Evolutionary conservation across 2,888 invertebrate genomes (phyloP).

Genomic region (Calephelis perditalis): DNA sequence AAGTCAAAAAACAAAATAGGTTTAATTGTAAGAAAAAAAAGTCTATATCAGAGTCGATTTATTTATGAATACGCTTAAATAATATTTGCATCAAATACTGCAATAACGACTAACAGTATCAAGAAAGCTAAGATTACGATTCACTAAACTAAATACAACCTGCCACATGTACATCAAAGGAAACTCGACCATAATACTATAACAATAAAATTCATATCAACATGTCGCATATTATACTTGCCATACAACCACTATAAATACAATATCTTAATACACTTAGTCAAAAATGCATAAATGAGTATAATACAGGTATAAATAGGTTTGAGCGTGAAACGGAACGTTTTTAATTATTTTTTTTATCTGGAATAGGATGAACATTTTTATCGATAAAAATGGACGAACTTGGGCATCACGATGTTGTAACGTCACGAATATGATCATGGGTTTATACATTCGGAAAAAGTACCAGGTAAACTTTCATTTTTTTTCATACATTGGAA

Average conservation of each 20-base stretch:
- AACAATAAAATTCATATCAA: constrained; percentile 22
- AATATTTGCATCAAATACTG: constrained; percentile 78
- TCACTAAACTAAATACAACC: constrained; percentile 57
- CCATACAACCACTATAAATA: constrained; percentile 26
- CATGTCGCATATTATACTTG: constrained; percentile 14
- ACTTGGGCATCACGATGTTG: too few relatives aligned
- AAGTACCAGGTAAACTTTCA: too few relatives aligned
- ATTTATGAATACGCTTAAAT: constrained; percentile 76
- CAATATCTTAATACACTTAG: constrained; percentile 47
- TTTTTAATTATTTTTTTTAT: too few relatives aligned
- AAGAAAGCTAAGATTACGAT: constrained; percentile 58
- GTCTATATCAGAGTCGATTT: constrained; percentile 74
- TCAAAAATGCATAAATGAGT: constrained; percentile 70
- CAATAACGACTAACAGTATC: constrained; percentile 70
- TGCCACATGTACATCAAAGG: constrained; percentile 27
- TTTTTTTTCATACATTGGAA: too few relatives aligned
- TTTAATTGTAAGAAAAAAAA: constrained; percentile 40
- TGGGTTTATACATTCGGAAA: too few relatives aligned
- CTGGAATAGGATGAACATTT: too few relatives aligned
- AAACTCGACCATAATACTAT: constrained; percentile 25
- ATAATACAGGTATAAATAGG: constrained; percentile 61
- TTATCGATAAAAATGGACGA: too few relatives aligned
- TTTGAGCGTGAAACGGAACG: constrained; percentile 27
- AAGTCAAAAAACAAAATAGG: not conserved
- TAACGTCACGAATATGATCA: too few relatives aligned